Conservation (phyloP, 2,888 invertebrate genomes). For the Sycophila texana region DNA sequence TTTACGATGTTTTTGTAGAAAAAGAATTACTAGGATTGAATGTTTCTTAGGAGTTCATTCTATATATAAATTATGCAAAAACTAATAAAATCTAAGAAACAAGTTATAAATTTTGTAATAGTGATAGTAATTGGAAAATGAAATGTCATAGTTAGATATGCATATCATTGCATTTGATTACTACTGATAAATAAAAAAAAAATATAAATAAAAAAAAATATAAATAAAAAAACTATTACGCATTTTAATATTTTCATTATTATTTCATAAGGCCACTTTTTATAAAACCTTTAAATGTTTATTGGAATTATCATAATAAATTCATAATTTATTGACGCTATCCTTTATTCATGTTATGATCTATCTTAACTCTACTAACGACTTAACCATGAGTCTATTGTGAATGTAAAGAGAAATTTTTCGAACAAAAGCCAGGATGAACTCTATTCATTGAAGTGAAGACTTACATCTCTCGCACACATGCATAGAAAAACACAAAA, state of each 20-base stretch:
- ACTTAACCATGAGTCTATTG: neutral
- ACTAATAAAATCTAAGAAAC: too few relatives aligned
- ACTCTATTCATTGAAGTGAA: neutral
- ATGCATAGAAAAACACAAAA: neutral
- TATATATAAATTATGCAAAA: neutral
- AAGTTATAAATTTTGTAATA: too few relatives aligned
- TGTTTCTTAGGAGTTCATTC: neutral
- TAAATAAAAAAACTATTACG: constrained; percentile 2
- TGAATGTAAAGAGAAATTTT: neutral
- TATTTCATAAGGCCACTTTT: too few relatives aligned
- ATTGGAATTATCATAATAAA: too few relatives aligned
- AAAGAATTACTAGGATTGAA: neutral
- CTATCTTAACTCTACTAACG: too few relatives aligned
- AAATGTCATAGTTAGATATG: too few relatives aligned
- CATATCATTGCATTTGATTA: too few relatives aligned
- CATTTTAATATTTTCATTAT: neutral
- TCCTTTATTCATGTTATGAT: too few relatives aligned
- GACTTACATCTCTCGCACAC: neutral
- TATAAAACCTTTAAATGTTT: too few relatives aligned
- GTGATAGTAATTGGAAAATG: too few relatives aligned
- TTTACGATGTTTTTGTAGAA: neutral
- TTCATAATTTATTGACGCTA: too few relatives aligned
- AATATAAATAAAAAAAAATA: neutral
- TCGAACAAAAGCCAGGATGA: constrained; percentile 1
- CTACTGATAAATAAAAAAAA: neutral